Evolutionary conservation across 2,888 invertebrate genomes (phyloP).

Genomic region (Papilio demoleus): DNA sequence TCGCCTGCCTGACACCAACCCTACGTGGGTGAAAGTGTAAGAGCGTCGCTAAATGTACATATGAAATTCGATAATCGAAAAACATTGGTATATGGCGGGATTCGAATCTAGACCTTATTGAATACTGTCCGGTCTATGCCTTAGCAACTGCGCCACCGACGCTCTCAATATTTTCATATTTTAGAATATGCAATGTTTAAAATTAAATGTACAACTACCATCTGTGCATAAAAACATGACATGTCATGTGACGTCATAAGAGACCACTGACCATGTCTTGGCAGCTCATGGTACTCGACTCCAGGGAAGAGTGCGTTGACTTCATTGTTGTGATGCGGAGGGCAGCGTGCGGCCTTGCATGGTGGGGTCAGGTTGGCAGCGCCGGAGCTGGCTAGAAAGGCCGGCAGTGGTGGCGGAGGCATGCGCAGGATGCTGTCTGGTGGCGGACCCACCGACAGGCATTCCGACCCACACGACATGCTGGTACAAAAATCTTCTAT

Average conservation of each 20-base stretch:
- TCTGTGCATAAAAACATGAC: not conserved
- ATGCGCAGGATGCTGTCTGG: slow-evolving; percentile 92
- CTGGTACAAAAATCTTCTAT: slow-evolving; percentile 43
- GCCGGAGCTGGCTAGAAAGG: slow-evolving; percentile 82
- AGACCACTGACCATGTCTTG: slow-evolving; percentile 86
- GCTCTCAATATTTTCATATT: no score
- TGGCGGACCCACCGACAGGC: slow-evolving; percentile 87
- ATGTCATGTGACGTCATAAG: not conserved
- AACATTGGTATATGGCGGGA: no score
- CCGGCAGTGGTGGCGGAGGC: slow-evolving; percentile 93
- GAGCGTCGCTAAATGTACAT: no score
- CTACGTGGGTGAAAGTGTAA: no score
- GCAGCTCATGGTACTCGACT: slow-evolving; percentile 91
- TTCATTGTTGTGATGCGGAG: slow-evolving; percentile 80
- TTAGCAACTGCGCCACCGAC: no score
- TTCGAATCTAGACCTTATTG: no score
- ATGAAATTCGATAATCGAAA: no score
- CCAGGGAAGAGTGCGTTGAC: slow-evolving; percentile 82
- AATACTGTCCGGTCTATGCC: no score
- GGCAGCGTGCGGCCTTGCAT: slow-evolving; percentile 86
- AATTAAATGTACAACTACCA: no score
- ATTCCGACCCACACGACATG: slow-evolving; percentile 85
- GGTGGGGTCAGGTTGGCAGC: slow-evolving; percentile 85
- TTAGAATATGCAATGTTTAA: no score
- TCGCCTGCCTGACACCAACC: no score